phyloP scores from a whole-genome alignment of 1,140 invertebrate genomes.

The Sitophilus oryzae region DNA sequence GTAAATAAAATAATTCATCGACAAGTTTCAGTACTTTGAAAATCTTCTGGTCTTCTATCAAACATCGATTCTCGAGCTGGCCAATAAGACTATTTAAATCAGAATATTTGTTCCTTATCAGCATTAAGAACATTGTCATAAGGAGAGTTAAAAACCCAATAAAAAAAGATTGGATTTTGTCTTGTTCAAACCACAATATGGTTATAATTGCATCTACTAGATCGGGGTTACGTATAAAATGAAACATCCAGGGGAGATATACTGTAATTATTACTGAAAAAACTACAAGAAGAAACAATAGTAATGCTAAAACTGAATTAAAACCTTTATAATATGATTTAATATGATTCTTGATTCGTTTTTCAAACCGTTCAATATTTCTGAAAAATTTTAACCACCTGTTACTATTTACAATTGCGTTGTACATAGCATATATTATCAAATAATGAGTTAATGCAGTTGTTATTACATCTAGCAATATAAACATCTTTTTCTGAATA shows the following conservation, averaged over 20 bases:
- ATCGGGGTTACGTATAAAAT: no score
- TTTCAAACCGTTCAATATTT: no score
- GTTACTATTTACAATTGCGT: no score
- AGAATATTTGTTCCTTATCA: neutral
- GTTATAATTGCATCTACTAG: neutral
- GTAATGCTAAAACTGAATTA: no score
- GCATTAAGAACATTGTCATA: neutral
- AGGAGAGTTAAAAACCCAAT: neutral
- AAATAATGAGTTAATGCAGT: no score
- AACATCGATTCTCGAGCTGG: neutral
- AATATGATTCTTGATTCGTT: no score
- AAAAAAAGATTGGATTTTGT: neutral
- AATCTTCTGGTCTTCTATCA: neutral
- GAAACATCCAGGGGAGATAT: neutral
- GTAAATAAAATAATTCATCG: neutral
- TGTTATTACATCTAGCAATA: no score
- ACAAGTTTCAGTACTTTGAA: neutral
- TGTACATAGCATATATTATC: no score
- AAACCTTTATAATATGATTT: no score
- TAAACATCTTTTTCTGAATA: no score
- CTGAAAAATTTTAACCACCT: no score
- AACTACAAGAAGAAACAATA: no score
- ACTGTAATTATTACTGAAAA: neutral
- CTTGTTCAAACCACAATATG: neutral
- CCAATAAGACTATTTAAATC: neutral